Base-by-base conservation (phyloP, 2,888 invertebrate species). In the Diloba caeruleocephala region DNA sequence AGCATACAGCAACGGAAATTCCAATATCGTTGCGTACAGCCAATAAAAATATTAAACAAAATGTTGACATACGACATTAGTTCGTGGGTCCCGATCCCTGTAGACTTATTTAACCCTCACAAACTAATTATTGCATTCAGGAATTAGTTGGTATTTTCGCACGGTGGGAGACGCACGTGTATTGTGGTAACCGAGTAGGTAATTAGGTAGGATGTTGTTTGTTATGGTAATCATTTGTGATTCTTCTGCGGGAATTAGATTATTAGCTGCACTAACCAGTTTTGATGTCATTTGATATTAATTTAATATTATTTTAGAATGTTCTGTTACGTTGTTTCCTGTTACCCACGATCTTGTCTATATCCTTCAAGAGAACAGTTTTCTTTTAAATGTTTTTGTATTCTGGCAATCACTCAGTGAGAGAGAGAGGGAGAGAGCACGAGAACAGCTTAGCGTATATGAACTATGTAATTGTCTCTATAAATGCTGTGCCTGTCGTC, bases 81-180 rank as follows among this genome's bases (percentile, higher is more conserved):
- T n/a, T n/a, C n/a, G 50, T 63, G 76, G 78, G 81, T 74, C 78
- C 78, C 71, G 9, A 50, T 45, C 33, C 41, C 23, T 78, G 74
- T 72, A 59, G 67, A 66, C 71, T 63, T 54, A 62, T 71, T 63
- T 54, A 62, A 63, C 67, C 76, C 74, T 73, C 57, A 48, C 54
- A 59, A 54, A 74, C 85, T 91, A 92, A 92, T 92, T 90, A 88
- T 82, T 80, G 80, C 79, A 89, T 90, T 79, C 54, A 71, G 58
- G 81, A 82, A 87, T 88, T 82, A 81, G 84, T 76, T 65, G 74
- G 58, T 54, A 78, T 79, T 84, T 89, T 90, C 90, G 87, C 90
- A 90, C 88, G 88, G 82, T 85, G 48, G 39, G 43, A 51, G 56
- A 59, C 81, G 70, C 81, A 79, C 77, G 81, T 85, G 81, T 80